Evolutionary conservation across 1,140 invertebrate species (phyloP).

Genomic region (Zaprionus tsacasi): DNA sequence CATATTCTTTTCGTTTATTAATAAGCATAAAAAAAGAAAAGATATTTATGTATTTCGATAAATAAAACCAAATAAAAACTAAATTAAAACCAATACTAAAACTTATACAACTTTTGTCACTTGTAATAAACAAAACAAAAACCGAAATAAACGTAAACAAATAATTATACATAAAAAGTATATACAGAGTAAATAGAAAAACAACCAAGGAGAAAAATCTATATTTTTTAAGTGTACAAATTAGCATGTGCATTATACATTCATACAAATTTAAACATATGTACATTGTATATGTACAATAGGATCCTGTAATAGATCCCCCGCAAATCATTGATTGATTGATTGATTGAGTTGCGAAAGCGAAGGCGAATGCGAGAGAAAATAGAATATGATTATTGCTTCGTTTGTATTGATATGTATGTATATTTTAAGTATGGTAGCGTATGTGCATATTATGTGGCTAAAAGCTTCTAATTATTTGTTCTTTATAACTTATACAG

Average conservation of each 20-base stretch:
- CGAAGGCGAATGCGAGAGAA: neutral
- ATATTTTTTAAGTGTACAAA: conserved; percentile 49
- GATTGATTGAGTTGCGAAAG: conserved; percentile 6
- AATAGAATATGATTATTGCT: conserved; percentile 16
- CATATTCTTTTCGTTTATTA: conserved; percentile 17
- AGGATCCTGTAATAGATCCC: neutral
- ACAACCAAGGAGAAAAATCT: conserved; percentile 18
- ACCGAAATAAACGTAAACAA: neutral
- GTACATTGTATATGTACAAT: conserved; percentile 2
- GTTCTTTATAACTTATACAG: conserved; percentile 72
- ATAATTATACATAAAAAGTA: conserved; percentile 27
- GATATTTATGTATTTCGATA: conserved; percentile 31
- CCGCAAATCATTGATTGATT: neutral
- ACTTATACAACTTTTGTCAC: conserved; percentile 29
- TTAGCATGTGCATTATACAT: conserved; percentile 35
- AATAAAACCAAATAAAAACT: conserved; percentile 32
- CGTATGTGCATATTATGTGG: conserved; percentile 47
- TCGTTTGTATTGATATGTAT: conserved; percentile 24
- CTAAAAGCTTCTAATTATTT: conserved; percentile 65
- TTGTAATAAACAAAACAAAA: conserved; percentile 12
- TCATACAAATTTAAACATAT: conserved; percentile 22
- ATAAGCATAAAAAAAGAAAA: conserved; percentile 34
- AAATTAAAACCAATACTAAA: conserved; percentile 12
- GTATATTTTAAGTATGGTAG: conserved; percentile 20
- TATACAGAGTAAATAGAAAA: conserved; percentile 16